Base-by-base conservation (phyloP, 2,888 invertebrate genomes). In the Agriopis marginaria region DNA sequence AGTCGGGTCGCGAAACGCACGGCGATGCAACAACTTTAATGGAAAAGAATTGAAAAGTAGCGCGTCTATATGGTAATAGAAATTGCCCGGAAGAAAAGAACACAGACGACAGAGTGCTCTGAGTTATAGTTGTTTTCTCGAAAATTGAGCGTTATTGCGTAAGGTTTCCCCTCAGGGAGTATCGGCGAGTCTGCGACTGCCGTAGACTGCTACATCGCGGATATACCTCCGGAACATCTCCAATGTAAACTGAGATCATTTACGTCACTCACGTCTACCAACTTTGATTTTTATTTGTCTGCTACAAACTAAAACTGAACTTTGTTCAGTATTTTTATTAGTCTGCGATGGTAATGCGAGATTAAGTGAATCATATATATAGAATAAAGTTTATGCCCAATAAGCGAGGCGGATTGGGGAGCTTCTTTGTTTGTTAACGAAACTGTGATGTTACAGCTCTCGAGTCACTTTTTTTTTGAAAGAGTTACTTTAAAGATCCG, bases 21-120 rank as follows among this genome's bases (percentile, higher is more conserved):
- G 80, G 81, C 91, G 89, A 91, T 92, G 92, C 90, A 91, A 90
- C 91, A 91, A 94, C 89, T 94, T 93, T 93, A 94, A 93, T 94
- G 93, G 93, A 93, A 93, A 93, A 93, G 94, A 93, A 93, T 93
- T 93, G 93, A 94, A 93, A 93, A 94, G 92, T 92, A 92, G 92
- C 93, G 89, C 89, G 90, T 94, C 94, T 94, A 93, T 94, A 94
- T 94, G 94, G 93, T 93, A 94, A 94, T 94, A 93, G 91, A 94
- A 93, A 93, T 93, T 92, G 93, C 90, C 92, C 88, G 93, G 92
- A 92, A 93, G 93, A 93, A 93, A 92, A 89, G 89, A 93, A 90
- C 89, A 90, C 87, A 91, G 89, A 89, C 90, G 91, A 89, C 91
- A 89, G 90, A 90, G 81, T 83, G 89, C 90, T 90, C 89, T 92